Conservation (phyloP, 2,797 vertebrate genomes). For the Sus cebifrons region DNA sequence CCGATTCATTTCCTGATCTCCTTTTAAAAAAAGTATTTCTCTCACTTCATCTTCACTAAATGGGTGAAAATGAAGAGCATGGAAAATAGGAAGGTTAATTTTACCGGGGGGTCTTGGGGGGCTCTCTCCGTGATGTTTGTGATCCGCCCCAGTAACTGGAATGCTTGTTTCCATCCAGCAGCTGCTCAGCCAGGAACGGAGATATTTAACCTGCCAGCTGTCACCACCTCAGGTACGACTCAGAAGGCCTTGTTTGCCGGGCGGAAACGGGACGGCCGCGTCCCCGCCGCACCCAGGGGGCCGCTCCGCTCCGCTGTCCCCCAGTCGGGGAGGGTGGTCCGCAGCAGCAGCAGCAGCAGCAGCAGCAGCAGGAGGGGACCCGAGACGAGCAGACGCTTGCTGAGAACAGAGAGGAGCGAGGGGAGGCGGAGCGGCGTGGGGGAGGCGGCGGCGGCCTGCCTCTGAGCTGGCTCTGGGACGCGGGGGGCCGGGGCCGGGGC, state of each 20-base stretch:
- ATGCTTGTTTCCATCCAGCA: constrained; percentile 92
- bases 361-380: too few relatives aligned
- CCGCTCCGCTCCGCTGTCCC: background rate
- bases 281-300: background rate
- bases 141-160: constrained; percentile 72
- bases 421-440: too few relatives aligned
- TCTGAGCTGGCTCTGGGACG: too few relatives aligned
- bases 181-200: constrained; percentile 99
- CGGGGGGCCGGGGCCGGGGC: too few relatives aligned
- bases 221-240: constrained; percentile 96
- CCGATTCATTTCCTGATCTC: background rate
- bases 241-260: background rate
- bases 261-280: background rate
- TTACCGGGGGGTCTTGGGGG: constrained; percentile 57
- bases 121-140: background rate
- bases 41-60: constrained; percentile 44
- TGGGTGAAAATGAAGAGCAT: constrained; percentile 28
- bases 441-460: too few relatives aligned
- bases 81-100: constrained; percentile 58
- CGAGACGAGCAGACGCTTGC: too few relatives aligned
- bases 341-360: too few relatives aligned
- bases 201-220: constrained; percentile 99
- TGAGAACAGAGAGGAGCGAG: too few relatives aligned
- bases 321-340: background rate
- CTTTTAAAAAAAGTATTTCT: background rate